phyloP scores from a whole-genome alignment of 2,113 vertebrate species.

The Baryphthengus martii region DNA sequence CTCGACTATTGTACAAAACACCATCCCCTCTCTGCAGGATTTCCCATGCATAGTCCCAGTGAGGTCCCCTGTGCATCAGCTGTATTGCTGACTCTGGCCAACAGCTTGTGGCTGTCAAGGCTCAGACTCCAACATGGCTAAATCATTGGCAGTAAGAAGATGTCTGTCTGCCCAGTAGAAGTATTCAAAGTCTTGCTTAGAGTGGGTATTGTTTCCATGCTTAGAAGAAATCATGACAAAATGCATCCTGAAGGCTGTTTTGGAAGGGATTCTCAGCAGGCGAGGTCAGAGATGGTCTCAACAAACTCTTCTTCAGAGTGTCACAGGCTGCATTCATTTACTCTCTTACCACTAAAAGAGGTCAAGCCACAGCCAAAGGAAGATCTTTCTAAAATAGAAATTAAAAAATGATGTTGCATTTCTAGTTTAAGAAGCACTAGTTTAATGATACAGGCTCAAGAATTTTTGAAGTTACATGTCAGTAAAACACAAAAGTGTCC shows the following conservation, averaged over 20 bases:
- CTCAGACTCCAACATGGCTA: background rate
- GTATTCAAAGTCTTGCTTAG: background rate
- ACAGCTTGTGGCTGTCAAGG: fast-evolving
- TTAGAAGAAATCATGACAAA: background rate
- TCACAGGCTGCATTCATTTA: background rate
- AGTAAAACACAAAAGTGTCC: background rate
- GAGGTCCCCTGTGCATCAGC: background rate
- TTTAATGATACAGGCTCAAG: background rate
- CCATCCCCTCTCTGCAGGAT: background rate
- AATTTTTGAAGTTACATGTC: background rate
- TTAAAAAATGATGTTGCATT: background rate
- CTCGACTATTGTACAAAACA: fast-evolving
- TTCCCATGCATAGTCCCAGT: background rate
- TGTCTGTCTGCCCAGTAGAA: background rate
- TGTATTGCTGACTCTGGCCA: background rate
- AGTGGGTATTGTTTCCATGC: fast-evolving
- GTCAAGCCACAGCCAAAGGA: background rate
- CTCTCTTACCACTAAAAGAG: background rate
- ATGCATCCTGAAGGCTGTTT: background rate
- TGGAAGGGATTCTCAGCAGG: background rate
- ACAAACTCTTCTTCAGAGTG: background rate
- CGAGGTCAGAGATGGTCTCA: background rate
- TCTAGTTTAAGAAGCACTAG: background rate
- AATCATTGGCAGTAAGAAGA: background rate
- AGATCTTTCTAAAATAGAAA: background rate